Conservation (phyloP, 2,113 vertebrate genomes). For the Dissostichus mawsoni region DNA sequence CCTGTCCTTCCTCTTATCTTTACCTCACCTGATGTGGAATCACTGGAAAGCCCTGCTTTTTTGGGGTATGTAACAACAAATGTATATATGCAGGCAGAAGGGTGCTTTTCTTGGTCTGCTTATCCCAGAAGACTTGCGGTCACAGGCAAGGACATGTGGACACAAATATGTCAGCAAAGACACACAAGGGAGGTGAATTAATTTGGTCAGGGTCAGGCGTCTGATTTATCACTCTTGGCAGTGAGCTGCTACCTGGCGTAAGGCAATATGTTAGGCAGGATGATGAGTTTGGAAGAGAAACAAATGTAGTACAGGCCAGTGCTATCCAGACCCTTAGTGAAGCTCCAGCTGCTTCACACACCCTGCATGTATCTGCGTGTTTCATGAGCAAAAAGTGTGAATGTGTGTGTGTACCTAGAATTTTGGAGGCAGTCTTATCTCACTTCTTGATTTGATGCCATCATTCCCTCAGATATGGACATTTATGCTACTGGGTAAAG, state of each 20-base stretch:
- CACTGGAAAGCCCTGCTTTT: conserved; percentile 14
- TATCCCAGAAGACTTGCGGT: conserved; percentile 35
- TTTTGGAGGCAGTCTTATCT: conserved; percentile 16
- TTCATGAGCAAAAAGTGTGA: conserved; percentile 1
- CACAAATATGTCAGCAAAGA: conserved; percentile 32
- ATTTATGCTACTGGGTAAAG: not conserved
- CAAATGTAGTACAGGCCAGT: conserved; percentile 19
- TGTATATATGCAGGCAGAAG: not conserved
- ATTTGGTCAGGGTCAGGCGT: not conserved
- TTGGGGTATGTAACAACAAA: not conserved
- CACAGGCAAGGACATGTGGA: conserved; percentile 56
- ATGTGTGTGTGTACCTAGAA: conserved; percentile 19
- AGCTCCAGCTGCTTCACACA: conserved; percentile 14
- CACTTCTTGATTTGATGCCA: conserved; percentile 18
- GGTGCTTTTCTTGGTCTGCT: conserved; percentile 5
- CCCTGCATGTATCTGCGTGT: conserved; percentile 12
- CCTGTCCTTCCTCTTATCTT: conserved; percentile 17
- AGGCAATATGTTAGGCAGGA: conserved; percentile 36
- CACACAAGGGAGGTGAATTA: conserved; percentile 16
- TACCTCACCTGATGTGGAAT: conserved; percentile 25
- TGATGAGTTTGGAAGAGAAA: conserved; percentile 41
- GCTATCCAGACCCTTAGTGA: conserved; percentile 52
- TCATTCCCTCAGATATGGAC: conserved; percentile 12
- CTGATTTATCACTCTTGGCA: conserved; percentile 53
- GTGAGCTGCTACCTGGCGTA: conserved; percentile 29